Conservation (phyloP, 2,797 vertebrate genomes). For the Pogoniulus pusillus region DNA sequence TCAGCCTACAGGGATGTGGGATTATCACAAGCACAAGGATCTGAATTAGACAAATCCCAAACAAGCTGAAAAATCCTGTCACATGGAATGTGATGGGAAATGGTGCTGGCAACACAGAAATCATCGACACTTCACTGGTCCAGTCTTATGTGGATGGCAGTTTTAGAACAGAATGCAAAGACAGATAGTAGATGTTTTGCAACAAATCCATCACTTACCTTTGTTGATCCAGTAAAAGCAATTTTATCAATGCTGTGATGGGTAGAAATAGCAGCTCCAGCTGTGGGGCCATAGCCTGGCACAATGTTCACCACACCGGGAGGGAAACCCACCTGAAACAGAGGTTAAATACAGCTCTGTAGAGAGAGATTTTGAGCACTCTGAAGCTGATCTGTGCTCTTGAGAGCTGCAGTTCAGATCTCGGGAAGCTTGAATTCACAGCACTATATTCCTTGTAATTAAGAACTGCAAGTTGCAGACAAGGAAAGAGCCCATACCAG, state of each 20-base stretch:
- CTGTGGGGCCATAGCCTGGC: slow-evolving; percentile 91
- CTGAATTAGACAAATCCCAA: neutral
- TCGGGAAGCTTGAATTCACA: neutral
- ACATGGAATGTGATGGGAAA: neutral
- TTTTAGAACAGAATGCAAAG: neutral
- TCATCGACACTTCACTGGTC: neutral
- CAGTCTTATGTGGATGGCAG: neutral
- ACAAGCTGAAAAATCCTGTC: neutral
- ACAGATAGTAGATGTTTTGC: neutral
- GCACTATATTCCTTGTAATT: neutral
- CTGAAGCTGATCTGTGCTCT: neutral
- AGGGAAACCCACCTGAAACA: slow-evolving; percentile 86
- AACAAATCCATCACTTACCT: slow-evolving; percentile 76
- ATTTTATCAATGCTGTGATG: slow-evolving; percentile 92
- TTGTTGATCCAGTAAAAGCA: slow-evolving; percentile 94
- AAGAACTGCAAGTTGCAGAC: neutral
- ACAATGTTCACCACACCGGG: slow-evolving; percentile 95
- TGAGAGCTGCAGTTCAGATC: neutral
- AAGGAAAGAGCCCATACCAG: neutral
- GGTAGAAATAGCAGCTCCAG: slow-evolving; percentile 88
- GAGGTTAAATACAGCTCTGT: neutral
- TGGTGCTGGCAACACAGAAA: neutral
- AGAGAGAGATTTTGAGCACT: neutral
- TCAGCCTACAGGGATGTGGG: neutral
- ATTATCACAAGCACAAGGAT: neutral